Conservation (phyloP, 2,113 vertebrate genomes). For the Corydoras maculifer region DNA sequence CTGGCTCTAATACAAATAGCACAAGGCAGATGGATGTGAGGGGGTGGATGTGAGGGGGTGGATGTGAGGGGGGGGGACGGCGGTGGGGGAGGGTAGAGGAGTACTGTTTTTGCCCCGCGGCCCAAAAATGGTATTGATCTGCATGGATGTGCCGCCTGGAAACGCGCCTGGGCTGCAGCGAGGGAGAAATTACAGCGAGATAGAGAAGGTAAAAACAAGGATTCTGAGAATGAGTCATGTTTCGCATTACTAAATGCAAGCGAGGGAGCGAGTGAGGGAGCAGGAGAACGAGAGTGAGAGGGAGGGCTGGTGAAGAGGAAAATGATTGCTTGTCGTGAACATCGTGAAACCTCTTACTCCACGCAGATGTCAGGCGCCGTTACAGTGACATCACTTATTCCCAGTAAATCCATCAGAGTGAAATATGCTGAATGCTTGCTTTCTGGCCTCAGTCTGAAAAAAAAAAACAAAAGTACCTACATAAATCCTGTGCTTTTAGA, state of each 20-base stretch:
- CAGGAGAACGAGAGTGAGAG: background rate
- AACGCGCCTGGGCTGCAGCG: constrained; percentile 44
- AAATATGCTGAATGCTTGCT: constrained; percentile 19
- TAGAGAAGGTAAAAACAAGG: background rate
- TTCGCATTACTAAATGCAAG: no score
- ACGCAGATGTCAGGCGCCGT: constrained; percentile 20
- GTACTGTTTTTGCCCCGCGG: constrained; percentile 42
- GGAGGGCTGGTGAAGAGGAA: constrained; percentile 15
- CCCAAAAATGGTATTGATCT: constrained; percentile 68
- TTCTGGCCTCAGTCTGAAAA: background rate
- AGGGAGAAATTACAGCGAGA: constrained; percentile 5
- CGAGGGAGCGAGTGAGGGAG: background rate
- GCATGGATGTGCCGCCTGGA: constrained; percentile 57
- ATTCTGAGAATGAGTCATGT: background rate
- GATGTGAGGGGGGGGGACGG: constrained; percentile 19
- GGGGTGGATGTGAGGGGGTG: constrained; percentile 18
- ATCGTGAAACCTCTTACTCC: constrained; percentile 23
- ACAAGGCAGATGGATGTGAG: constrained; percentile 42
- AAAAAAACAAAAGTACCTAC: background rate
- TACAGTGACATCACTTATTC: constrained; percentile 5
- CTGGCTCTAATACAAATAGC: constrained; percentile 57
- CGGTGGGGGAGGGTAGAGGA: background rate
- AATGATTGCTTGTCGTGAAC: constrained; percentile 7
- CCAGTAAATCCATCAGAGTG: constrained; percentile 12
- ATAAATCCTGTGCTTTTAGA: no score